Evolutionary conservation across 2,797 vertebrate genomes (phyloP).

Genomic region (Morus bassanus): DNA sequence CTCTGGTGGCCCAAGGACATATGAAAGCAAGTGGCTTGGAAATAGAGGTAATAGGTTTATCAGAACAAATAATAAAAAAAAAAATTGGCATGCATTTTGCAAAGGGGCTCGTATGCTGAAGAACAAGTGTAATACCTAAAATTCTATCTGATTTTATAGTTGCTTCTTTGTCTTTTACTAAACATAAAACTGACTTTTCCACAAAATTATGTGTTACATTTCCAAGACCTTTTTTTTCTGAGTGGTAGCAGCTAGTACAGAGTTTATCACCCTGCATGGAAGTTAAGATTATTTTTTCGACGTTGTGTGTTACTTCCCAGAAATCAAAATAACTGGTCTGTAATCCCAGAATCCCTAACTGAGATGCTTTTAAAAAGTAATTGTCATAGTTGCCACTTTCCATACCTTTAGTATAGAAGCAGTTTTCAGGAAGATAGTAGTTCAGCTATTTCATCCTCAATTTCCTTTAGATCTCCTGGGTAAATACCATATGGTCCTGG

Average conservation of each 20-base stretch:
- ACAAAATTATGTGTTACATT: neutral
- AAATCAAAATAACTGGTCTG: neutral
- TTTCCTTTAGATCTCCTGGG: slow-evolving; percentile 1
- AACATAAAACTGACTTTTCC: neutral
- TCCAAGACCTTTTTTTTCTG: neutral
- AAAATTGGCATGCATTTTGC: neutral
- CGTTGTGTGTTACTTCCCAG: neutral
- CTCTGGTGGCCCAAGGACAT: neutral
- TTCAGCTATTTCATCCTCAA: slow-evolving; percentile 17
- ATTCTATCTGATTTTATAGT: neutral
- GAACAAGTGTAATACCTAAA: neutral
- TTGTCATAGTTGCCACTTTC: neutral
- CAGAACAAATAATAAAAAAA: neutral
- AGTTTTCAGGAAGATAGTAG: neutral
- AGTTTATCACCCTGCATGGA: neutral
- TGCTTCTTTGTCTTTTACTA: neutral
- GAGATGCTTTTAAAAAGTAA: neutral
- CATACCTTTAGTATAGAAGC: neutral
- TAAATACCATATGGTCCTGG: slow-evolving; percentile 18
- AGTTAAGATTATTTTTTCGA: neutral
- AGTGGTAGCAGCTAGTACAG: neutral
- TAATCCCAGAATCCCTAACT: neutral
- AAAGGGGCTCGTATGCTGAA: neutral
- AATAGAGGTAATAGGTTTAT: neutral
- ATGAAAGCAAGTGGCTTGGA: neutral